Evolutionary conservation across 2,888 invertebrate species (phyloP), one percentile per base, ranked within the genome.

Genomic region (Tipula vernalis): DNA sequence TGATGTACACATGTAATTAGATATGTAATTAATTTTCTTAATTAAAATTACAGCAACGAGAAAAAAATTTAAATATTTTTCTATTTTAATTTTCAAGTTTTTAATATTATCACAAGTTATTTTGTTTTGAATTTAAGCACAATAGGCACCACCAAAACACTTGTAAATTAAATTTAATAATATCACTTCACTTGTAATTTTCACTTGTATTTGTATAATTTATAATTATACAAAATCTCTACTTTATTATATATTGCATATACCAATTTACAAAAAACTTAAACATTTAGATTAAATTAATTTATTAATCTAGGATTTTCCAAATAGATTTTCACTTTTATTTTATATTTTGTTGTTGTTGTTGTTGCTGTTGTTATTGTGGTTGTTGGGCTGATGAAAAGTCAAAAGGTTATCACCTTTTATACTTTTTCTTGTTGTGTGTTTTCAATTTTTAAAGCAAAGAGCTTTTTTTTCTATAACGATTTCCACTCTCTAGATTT

Each of bases 1-100:
- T 87, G 87, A 87, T 87, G 85, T 87, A 87, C 88, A 88, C 88
- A 88, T 88, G 87, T 87, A 88, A 88, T 87, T 87, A 85, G 86
- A 51, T 86, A 44, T 36, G 83, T 86, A 44, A 47, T 71, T 71
- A 47, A 18, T 86, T 86, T 47, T 85, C 15, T 85, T 28, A 83
- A 42, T 83, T 51, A 39, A 86, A 39, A 39, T 39, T 39, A 28
- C 71, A 28, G 15, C 51, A 71, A 71, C 71, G 6, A 39, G n/a
- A 84, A 84, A 86, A 86, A 15, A 41, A 18, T 13, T 39, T 15
- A 51, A 51, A 5, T 15, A 5, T n/a, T 15, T 51, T 51, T 86
- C 6, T 51, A 2, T 51, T 86, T 13, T 5, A 39, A 57, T 39
- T 12, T 57, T 71, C 84, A 39, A 39, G 84, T 84, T 84, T 39